Evolutionary conservation across 2,797 vertebrate species (phyloP), one percentile per base, ranked within the genome.

Genomic region (Borostomias antarcticus): DNA sequence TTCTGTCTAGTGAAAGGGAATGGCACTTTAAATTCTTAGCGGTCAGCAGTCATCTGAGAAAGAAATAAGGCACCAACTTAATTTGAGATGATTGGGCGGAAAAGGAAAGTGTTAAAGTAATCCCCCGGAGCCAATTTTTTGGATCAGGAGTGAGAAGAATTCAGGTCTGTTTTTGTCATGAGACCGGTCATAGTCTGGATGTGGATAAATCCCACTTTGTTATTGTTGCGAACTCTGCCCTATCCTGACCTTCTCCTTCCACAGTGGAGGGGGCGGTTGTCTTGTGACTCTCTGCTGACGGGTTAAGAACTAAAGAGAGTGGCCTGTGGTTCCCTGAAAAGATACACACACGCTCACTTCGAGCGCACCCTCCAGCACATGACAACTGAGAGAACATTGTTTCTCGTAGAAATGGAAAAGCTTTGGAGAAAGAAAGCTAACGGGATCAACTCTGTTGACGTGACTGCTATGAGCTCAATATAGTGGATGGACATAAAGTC

Each of bases 221-320:
- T 64, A 45, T 8, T 32, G 5, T 17, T 8, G 19, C 35, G 47
- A 47, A 37, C 48, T 28, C 23, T 64, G 43, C 45, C 43, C n/a
- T 29, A 9, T n/a, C n/a, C 47, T 21, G 50, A 62, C 53, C 23
- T 4, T 47, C 30, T 33, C 40, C 19, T 50, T 58, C 29, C 26
- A 51, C 15, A 25, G 32, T 26, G 15, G 15, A 23, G 35, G 23
- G 10, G 40, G n/a, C 56, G 29, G 28, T 33, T 32, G 58, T 62
- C 72, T 56, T 62, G 52, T 69, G 72, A 70, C 61, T 66, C 15
- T 51, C 21, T 52, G 53, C 52, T 50, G 70, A 52, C 50, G 28
- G 37, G 28, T 74, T 28, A 52, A 66, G 30, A 30, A 29, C 33
- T 13, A 35, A 61, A 17, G 25, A 54, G 48, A 9, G 40, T 40